Evolutionary conservation across 2,888 invertebrate genomes (phyloP), one percentile per base, ranked within the genome.

Genomic region (Vanessa cardui): DNA sequence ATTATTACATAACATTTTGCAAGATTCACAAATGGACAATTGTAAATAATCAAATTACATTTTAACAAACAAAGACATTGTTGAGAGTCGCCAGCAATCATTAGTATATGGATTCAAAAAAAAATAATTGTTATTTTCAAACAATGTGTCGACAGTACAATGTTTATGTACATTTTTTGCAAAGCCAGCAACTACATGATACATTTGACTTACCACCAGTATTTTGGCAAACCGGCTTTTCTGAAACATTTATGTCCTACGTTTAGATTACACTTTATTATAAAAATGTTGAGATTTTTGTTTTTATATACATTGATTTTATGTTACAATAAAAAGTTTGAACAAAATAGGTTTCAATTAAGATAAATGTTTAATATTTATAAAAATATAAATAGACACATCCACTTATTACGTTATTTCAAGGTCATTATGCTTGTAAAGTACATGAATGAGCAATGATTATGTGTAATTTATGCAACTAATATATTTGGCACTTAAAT

Each of bases 141-240:
- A 26, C 26, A 58, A 62, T 52, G 62, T 26, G 59, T 62, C 64
- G 52, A 64, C 49, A 70, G 56, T 58, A 46, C 49, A 58, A 60
- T 62, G 60, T 66, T 69, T 68, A 70, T 74, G 68, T 70, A 72
- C 68, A 71, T 68, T 71, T n/a, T 73, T 65, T 49, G 69, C 70
- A 73, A 81, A 78, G 80, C 78, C 76, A 75, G 75, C 73, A 70
- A 67, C 78, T 81, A 83, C 76, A 70, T 69, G 61, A 67, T 69
- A 62, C 52, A 49, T 67, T 79, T 75, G 76, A 91, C 91, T 90
- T 88, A 90, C 90, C 90, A 88, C 89, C 88, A 88, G 76, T 87
- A 83, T 76, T 80, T 87, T 79, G 87, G 86, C 84, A 86, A 88
- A 77, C 79, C 83, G 74, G 83, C 80, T 82, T 87, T 88, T 90